Evolutionary conservation across 2,113 vertebrate genomes (phyloP).

Genomic region (Hiodon tergisus): DNA sequence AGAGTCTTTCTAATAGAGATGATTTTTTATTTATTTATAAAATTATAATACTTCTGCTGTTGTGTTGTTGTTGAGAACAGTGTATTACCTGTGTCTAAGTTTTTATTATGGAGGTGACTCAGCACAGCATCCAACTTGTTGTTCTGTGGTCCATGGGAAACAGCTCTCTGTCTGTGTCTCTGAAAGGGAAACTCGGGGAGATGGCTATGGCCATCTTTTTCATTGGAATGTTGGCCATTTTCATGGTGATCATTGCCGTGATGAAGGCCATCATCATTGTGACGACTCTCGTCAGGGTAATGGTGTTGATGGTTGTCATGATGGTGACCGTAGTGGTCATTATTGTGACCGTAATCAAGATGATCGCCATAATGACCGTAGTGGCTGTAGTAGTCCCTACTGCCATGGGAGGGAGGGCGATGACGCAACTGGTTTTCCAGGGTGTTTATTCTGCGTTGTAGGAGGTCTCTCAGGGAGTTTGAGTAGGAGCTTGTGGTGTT

Average conservation of each 20-base stretch:
- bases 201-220: conserved; percentile 15
- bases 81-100: conserved; percentile 45
- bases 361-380: conserved; percentile 25
- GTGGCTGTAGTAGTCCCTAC: not conserved
- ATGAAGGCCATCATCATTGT: not conserved
- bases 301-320: conserved; percentile 14
- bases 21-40: too few species aligned
- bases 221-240: conserved; percentile 13
- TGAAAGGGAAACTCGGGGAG: conserved; percentile 30
- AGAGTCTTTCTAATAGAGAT: not conserved
- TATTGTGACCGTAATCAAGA: conserved; percentile 6
- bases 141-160: conserved; percentile 30
- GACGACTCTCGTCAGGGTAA: not conserved
- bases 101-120: conserved; percentile 50
- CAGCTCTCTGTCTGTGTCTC: conserved; percentile 37
- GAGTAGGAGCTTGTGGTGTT: conserved; percentile 51
- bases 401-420: conserved; percentile 38
- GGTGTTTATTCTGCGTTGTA: conserved; percentile 67
- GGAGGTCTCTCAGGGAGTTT: conserved; percentile 62
- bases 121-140: conserved; percentile 60
- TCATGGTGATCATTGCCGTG: not conserved
- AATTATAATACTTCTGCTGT: not conserved
- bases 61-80: not conserved
- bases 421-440: conserved; percentile 69
- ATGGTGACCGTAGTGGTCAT: conserved; percentile 22